Evolutionary conservation across 2,797 vertebrate genomes (phyloP), one percentile per base, ranked within the genome.

Genomic region (Harpagifer antarcticus): DNA sequence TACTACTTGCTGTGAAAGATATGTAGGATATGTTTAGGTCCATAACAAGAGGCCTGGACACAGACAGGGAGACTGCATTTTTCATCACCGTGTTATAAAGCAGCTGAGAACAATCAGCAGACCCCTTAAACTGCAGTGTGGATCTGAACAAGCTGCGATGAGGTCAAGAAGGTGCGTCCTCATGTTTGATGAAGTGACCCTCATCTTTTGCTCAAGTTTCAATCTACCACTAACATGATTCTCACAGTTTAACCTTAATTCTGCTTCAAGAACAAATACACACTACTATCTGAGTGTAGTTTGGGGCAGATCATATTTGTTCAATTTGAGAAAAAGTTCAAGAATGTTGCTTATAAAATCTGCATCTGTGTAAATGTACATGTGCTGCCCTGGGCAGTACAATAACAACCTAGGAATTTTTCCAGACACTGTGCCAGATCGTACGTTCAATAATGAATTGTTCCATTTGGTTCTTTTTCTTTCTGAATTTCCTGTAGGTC

Each of bases 101-200:
- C 88, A 89, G 89, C 86, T 81, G 82, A 88, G 63, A 86, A 72
- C 73, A 59, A 75, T 86, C 79, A 81, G 70, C 54, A 74, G 54
- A 31, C 5, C 31, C 40, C 50, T 40, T 49, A 57, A 43, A 17
- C 45, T 53, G 53, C 57, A 16, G 31, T 7, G 43, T 0, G 31
- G 45, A 69, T 47, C 37, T 15, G 1, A 72, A 81, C 61, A 40
- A 72, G 75, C 40, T 17, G 14, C 5, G 27, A 16, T 6, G 43
- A 81, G 88, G 90, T 91, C 89, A 89, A 90, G 66, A 70, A 76
- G 82, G 47, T 70, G 65, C 69, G 85, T 91, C 83, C 78, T 79
- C 56, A 5, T 45, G 57, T 47, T 20, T 14, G 57, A 79, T 55
- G 61, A 37, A 72, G 58, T 37, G 27, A 73, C 31, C 52, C 48